Evolutionary conservation across 2,888 invertebrate species (phyloP).

Genomic region (Caenorhabditis imperialis): DNA sequence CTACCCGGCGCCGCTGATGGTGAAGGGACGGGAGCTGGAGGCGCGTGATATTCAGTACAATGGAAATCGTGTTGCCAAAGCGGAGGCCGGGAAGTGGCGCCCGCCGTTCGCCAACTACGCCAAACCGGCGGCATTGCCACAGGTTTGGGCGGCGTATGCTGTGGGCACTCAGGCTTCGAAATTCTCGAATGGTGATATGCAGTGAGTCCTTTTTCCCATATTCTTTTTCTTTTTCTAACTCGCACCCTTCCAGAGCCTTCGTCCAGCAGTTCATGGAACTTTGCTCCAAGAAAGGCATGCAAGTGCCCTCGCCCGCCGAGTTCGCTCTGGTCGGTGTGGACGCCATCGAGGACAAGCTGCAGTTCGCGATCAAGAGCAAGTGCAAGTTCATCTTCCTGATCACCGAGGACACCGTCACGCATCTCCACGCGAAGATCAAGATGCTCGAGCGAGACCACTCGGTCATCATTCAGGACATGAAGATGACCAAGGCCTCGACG

Average conservation of each 20-base stretch:
- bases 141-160: constrained; percentile 18
- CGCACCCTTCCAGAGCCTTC: not conserved
- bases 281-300: constrained; percentile 5
- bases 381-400: constrained; percentile 38
- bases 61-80: not conserved
- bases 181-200: not conserved
- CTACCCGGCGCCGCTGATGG: constrained; percentile 27
- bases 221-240: not conserved
- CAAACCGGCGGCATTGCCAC: constrained; percentile 1
- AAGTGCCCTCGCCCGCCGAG: constrained; percentile 6
- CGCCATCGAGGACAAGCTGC: constrained; percentile 3
- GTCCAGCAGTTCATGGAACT: too few species aligned
- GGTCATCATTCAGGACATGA: constrained; percentile 41
- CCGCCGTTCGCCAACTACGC: not conserved
- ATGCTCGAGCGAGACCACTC: constrained; percentile 12
- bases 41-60: constrained; percentile 14
- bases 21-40: constrained; percentile 22
- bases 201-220: not conserved
- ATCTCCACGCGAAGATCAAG: constrained; percentile 37
- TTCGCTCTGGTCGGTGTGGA: not conserved
- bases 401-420: constrained; percentile 33
- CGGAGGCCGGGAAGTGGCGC: constrained; percentile 35
- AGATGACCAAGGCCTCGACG: constrained; percentile 12
- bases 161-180: constrained; percentile 1
- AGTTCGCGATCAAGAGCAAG: not conserved